phyloP scores from a whole-genome alignment of 2,113 vertebrate species.

The Chelonoidis abingdonii region DNA sequence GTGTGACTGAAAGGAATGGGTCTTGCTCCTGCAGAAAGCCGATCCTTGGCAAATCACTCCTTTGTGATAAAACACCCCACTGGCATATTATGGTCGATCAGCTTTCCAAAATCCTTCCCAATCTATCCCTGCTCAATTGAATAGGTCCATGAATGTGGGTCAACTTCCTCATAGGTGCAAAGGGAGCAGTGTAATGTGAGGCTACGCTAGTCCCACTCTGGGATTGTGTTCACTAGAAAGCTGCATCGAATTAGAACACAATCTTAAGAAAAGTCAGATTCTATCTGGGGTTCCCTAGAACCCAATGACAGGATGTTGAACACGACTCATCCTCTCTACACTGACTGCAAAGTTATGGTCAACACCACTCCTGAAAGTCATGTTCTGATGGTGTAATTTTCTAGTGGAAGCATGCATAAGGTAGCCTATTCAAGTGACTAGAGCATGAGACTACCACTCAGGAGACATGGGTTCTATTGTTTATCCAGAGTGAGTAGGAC shows the following conservation, averaged over 20 bases:
- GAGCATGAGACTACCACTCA: neutral
- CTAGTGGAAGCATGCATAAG: neutral
- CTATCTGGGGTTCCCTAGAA: too few relatives aligned
- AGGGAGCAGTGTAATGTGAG: too few relatives aligned
- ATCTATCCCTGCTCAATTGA: neutral
- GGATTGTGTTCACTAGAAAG: neutral
- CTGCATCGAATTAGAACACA: neutral
- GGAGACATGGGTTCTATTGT: neutral
- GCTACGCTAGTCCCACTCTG: neutral
- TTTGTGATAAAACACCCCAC: neutral
- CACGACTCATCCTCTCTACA: neutral
- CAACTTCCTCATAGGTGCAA: neutral
- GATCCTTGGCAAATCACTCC: accelerated
- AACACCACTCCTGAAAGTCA: neutral
- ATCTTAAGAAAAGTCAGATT: neutral
- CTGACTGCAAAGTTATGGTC: neutral
- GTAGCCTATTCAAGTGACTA: neutral
- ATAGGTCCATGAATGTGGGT: neutral
- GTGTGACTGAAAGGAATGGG: neutral
- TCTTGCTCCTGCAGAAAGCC: neutral
- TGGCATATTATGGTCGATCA: neutral
- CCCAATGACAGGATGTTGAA: neutral
- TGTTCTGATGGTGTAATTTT: neutral
- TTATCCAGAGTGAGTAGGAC: neutral
- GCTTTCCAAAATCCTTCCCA: neutral